Conservation (phyloP, 2,888 invertebrate genomes). For the Muschampia plurimacula region DNA sequence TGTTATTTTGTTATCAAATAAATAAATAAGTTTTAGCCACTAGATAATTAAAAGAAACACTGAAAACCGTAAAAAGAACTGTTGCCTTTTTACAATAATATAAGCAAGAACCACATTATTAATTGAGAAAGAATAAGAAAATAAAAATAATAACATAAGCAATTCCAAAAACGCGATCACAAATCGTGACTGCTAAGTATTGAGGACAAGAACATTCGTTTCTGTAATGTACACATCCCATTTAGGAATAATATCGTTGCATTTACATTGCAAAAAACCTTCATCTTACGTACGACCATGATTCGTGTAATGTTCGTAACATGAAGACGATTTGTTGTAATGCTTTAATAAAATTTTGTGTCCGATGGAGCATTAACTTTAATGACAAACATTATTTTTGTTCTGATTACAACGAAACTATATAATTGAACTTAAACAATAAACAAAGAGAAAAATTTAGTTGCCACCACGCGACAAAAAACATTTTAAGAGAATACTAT, state of each 20-base stretch:
- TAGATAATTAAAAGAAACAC: no score
- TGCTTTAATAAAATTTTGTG: conserved; percentile 8
- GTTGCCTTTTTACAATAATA: no score
- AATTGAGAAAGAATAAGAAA: not conserved
- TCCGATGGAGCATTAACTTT: conserved; percentile 1
- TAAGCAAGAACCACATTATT: no score
- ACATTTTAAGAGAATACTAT: conserved; percentile 56
- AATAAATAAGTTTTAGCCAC: no score
- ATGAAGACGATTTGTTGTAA: conserved; percentile 28
- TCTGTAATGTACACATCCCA: conserved; percentile 7
- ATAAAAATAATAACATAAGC: not conserved
- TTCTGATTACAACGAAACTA: not conserved
- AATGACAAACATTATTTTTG: not conserved
- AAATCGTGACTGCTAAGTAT: conserved; percentile 15
- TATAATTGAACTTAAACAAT: no score
- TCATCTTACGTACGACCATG: conserved; percentile 15
- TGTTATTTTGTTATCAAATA: no score
- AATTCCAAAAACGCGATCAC: conserved; percentile 12
- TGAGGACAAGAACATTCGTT: conserved; percentile 22
- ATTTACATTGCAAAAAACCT: conserved; percentile 26
- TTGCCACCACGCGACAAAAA: conserved; percentile 41
- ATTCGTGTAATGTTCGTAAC: conserved; percentile 20
- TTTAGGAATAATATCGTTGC: conserved; percentile 20
- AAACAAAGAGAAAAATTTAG: not conserved
- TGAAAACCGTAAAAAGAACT: no score